Percentiles rank a stretch among this genome's conserved stretches.
Evolutionary conservation across 2,113 vertebrate genomes (phyloP).

Genomic region (Ptyas mucosa): DNA sequence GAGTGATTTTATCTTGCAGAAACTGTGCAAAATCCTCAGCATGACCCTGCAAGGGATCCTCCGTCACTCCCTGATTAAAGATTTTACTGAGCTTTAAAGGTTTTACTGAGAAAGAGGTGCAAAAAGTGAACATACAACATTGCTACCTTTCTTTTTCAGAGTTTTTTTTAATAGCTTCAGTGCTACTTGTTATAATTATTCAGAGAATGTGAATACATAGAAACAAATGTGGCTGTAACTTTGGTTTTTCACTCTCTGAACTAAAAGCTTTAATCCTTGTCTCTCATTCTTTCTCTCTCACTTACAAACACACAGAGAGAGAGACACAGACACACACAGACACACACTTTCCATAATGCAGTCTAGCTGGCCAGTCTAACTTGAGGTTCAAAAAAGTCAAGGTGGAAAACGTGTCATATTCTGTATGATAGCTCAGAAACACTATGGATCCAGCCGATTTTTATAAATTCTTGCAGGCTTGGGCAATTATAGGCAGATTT

Average conservation of each 20-base stretch:
- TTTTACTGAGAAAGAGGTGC: neutral
- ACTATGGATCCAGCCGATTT: neutral
- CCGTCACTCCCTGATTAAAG: too few species aligned
- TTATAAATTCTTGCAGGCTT: neutral
- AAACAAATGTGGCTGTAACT: neutral
- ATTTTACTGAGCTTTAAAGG: too few species aligned
- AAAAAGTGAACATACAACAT: neutral
- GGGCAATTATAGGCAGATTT: neutral
- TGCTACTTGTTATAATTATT: neutral
- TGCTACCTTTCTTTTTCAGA: neutral
- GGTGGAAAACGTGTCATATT: neutral
- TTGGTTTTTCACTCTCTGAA: neutral
- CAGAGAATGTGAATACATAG: neutral
- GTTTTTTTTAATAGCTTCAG: neutral
- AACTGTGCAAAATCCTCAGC: too few species aligned
- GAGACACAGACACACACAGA: neutral
- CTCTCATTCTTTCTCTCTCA: neutral
- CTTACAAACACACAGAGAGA: too few species aligned
- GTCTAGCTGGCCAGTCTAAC: neutral
- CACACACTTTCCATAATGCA: neutral
- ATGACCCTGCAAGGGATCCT: too few species aligned
- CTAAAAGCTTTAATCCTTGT: neutral
- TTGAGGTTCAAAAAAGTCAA: neutral
- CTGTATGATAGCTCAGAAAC: neutral
- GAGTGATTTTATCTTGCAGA: too few species aligned